Conservation (phyloP, 2,797 vertebrate genomes). For the Enteromius trimaculatus region DNA sequence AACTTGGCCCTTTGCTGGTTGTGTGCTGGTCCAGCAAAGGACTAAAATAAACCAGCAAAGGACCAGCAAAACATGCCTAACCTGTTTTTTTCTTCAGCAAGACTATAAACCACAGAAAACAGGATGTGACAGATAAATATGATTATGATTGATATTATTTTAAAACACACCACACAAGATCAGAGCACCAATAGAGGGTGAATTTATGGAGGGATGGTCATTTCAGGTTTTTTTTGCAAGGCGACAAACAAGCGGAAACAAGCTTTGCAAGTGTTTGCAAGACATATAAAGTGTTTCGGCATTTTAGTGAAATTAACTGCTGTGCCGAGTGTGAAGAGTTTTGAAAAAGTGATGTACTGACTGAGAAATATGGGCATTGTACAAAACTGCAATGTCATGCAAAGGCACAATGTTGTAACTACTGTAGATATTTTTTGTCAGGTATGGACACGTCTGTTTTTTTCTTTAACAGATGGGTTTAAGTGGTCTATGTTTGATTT, state of each 20-base stretch:
- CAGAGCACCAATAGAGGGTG: not conserved
- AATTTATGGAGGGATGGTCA: not conserved
- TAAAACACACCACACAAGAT: not conserved
- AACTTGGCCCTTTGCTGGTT: too few species aligned
- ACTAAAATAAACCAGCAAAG: too few species aligned
- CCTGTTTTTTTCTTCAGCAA: too few species aligned
- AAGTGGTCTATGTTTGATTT: not conserved
- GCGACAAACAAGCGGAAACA: too few species aligned
- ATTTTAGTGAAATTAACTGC: not conserved
- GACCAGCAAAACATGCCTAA: too few species aligned
- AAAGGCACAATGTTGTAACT: not conserved
- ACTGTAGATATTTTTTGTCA: not conserved
- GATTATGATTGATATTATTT: not conserved
- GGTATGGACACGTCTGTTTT: not conserved
- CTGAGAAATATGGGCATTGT: not conserved
- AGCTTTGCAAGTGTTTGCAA: not conserved
- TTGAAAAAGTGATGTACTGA: not conserved
- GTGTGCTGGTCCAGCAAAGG: too few species aligned
- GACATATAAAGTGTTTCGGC: not conserved
- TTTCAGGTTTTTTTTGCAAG: not conserved
- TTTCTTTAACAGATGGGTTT: not conserved
- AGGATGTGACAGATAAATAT: not conserved
- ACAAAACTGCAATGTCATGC: not conserved
- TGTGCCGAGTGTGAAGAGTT: not conserved
- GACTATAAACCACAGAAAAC: not conserved